A percentile compares a stretch with the other conserved stretches of the same genome.
These are phyloP conservation scores for Myiopsitta monachus DNA, from an alignment of 2,113 vertebrate genomes.

Conservation along the genomic window DNA sequence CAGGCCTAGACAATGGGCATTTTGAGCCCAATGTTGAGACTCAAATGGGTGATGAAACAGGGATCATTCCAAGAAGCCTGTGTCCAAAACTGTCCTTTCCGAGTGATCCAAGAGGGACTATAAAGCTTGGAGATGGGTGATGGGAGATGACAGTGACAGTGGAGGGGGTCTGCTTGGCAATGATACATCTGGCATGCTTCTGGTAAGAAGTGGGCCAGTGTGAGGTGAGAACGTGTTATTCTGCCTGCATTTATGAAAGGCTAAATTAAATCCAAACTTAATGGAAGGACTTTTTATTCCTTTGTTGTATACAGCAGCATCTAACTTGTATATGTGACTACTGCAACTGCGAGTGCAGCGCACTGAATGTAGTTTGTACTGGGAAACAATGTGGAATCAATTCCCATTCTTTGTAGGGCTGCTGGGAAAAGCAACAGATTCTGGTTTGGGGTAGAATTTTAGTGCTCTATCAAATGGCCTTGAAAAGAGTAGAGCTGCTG, in stretches of 20 bases:
- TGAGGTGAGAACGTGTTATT: neutral
- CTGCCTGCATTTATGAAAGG: neutral
- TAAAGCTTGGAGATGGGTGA: neutral
- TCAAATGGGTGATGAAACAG: neutral
- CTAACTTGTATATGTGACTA: neutral
- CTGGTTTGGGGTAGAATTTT: neutral
- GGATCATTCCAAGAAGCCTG: neutral
- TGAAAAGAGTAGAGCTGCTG: neutral
- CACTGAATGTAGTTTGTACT: neutral
- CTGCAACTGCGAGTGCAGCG: neutral
- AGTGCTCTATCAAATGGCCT: neutral
- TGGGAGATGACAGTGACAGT: neutral
- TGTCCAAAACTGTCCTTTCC: neutral
- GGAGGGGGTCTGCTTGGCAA: neutral
- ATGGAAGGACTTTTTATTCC: neutral
- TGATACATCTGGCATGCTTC: neutral
- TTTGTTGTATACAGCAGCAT: neutral
- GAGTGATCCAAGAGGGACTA: neutral
- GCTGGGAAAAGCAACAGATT: neutral
- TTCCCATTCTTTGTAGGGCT: neutral
- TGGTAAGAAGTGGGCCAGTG: neutral
- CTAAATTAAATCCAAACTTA: neutral
- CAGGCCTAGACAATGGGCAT: neutral
- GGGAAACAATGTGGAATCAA: neutral
- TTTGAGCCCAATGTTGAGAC: neutral